A percentile compares a stretch with the other conserved stretches of the same genome.
These are phyloP conservation scores for Temnothorax curvispinosus DNA, from an alignment of 1,140 invertebrate species.

Conservation along the genomic window DNA sequence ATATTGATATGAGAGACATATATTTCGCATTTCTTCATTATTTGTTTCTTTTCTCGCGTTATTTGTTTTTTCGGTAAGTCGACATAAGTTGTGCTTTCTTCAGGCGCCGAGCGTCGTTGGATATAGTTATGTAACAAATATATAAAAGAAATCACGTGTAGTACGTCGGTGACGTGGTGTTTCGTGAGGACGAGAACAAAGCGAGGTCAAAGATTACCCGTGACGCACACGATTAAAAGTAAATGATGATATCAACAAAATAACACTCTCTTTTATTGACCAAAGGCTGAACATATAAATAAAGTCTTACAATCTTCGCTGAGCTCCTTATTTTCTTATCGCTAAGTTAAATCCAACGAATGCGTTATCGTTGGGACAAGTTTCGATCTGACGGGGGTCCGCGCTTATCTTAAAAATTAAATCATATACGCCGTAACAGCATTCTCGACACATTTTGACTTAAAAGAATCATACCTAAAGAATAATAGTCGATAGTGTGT, in stretches of 20 bases:
- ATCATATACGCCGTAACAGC: slow-evolving; percentile 45
- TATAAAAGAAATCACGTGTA: slow-evolving; percentile 20
- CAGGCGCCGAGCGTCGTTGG: neutral
- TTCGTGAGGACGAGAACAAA: slow-evolving; percentile 6
- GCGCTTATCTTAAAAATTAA: slow-evolving; percentile 48
- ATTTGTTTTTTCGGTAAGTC: neutral
- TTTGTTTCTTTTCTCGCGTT: neutral
- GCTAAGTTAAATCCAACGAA: slow-evolving; percentile 10
- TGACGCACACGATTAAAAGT: slow-evolving; percentile 24
- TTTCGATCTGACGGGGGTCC: slow-evolving; percentile 16
- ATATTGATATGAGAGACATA: neutral
- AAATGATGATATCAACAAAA: slow-evolving; percentile 62
- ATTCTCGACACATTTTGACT: slow-evolving; percentile 64
- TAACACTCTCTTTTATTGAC: slow-evolving; percentile 64
- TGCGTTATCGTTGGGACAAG: slow-evolving; percentile 27
- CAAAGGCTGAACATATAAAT: slow-evolving; percentile 72
- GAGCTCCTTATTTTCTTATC: slow-evolving; percentile 10
- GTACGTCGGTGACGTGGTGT: slow-evolving; percentile 1
- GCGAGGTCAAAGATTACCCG: slow-evolving; percentile 14
- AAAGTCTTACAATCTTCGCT: slow-evolving; percentile 64
- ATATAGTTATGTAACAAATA: neutral
- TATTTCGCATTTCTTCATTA: neutral
- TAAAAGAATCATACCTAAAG: slow-evolving; percentile 22
- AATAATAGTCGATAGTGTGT: slow-evolving; percentile 30
- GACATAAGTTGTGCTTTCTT: neutral